These are phyloP conservation scores for Pseudobourletiella spinata DNA, from an alignment of 1,140 invertebrate species.

Conservation along the genomic window DNA sequence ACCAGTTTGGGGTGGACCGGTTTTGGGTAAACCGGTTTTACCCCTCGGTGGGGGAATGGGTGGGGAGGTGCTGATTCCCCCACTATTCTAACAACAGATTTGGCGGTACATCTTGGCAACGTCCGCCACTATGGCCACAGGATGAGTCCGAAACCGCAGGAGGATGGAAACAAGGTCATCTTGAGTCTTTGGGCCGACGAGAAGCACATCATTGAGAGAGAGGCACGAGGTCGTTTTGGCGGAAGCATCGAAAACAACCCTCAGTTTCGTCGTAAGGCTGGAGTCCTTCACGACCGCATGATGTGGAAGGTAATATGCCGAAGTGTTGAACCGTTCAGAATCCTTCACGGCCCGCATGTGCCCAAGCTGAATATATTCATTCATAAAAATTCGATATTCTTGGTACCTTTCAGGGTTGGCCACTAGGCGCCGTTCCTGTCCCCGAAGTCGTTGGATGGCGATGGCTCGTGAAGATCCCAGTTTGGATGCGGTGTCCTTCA, in stretches of 20 bases:
- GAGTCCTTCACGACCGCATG: slow-evolving; percentile 24
- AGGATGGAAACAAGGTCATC: slow-evolving; percentile 13
- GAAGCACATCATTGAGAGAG: slow-evolving; percentile 28
- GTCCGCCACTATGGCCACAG: slow-evolving; percentile 29
- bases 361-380: slow-evolving; percentile 34
- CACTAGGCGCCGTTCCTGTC: slow-evolving; percentile 29
- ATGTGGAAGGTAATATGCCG: slow-evolving; percentile 32
- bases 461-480: slow-evolving; percentile 25
- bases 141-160: slow-evolving; percentile 21
- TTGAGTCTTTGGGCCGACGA: slow-evolving; percentile 21
- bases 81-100: no score
- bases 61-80: no score
- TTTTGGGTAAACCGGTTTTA: no score
- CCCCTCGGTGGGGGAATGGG: no score
- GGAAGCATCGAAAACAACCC: slow-evolving; percentile 32
- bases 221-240: slow-evolving; percentile 10
- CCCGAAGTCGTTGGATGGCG: slow-evolving; percentile 27
- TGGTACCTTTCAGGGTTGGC: slow-evolving; percentile 19
- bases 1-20: no score
- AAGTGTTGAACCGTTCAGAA: slow-evolving; percentile 9
- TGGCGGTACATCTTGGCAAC: slow-evolving; percentile 34
- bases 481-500: slow-evolving; percentile 19
- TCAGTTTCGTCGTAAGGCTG: slow-evolving; percentile 24
- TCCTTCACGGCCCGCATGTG: slow-evolving; percentile 32
- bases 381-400: slow-evolving; percentile 36